Evolutionary conservation across 2,888 invertebrate species (phyloP).

Genomic region (Nephrotoma appendiculata): DNA sequence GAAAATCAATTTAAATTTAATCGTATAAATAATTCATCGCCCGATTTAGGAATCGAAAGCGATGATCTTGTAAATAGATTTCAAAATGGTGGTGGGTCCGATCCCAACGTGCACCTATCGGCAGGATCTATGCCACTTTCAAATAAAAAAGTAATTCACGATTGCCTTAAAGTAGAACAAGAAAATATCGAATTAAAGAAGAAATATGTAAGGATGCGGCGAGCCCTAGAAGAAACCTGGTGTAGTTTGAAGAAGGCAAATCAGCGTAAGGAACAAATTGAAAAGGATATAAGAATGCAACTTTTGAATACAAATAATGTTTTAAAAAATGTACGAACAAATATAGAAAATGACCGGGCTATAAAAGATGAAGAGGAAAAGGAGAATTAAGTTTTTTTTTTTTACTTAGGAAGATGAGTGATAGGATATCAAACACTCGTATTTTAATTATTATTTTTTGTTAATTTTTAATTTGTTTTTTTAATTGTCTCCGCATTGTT

Average conservation of each 20-base stretch:
- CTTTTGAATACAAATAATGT: constrained; percentile 67
- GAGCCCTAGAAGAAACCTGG: constrained; percentile 62
- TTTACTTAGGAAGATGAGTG: not conserved
- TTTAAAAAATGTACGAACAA: constrained; percentile 57
- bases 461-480: not conserved
- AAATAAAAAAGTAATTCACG: constrained; percentile 19
- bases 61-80: constrained; percentile 33
- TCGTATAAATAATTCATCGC: constrained; percentile 42
- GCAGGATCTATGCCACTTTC: constrained; percentile 33
- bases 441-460: not conserved
- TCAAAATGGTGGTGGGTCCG: constrained; percentile 30
- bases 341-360: constrained; percentile 40
- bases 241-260: constrained; percentile 61
- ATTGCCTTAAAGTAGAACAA: constrained; percentile 37
- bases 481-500: not conserved
- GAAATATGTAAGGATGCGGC: constrained; percentile 53
- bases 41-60: constrained; percentile 83
- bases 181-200: constrained; percentile 59
- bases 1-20: not conserved
- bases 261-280: constrained; percentile 65
- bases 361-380: not conserved
- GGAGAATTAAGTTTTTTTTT: not conserved
- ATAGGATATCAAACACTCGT: not conserved
- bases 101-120: constrained; percentile 42
- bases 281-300: constrained; percentile 69